Conservation (phyloP, 2,113 vertebrate species). For the Phaethon lepturus region DNA sequence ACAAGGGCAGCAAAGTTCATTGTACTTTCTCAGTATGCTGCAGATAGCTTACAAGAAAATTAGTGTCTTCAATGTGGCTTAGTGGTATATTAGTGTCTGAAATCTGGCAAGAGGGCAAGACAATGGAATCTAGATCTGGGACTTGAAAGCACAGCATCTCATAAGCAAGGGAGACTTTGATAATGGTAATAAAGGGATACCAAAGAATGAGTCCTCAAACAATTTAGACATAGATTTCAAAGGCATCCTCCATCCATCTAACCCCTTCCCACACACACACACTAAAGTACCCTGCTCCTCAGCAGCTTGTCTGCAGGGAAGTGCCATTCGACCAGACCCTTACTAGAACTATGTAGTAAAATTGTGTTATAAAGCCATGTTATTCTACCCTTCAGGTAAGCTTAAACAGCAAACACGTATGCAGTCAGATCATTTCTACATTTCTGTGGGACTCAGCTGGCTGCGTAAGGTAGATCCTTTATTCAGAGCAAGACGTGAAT, state of each 20-base stretch:
- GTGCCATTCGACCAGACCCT: not conserved
- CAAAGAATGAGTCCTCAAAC: not conserved
- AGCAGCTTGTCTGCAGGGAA: not conserved
- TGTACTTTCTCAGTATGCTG: slow-evolving; percentile 1
- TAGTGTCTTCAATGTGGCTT: not conserved
- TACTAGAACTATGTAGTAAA: not conserved
- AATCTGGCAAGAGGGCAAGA: not conserved
- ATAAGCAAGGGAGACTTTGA: not conserved
- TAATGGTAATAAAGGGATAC: not conserved
- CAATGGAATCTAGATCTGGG: not conserved
- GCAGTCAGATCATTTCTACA: not conserved
- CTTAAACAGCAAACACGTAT: not conserved
- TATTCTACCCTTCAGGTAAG: not conserved
- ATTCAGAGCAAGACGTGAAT: not conserved
- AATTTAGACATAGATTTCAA: not conserved
- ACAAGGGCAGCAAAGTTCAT: not conserved
- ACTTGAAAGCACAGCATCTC: not conserved
- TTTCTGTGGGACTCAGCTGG: not conserved
- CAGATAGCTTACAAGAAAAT: slow-evolving; percentile 1
- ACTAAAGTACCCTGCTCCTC: not conserved
- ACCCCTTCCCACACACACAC: not conserved
- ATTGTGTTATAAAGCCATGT: fast-evolving
- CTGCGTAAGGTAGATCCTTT: not conserved
- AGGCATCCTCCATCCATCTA: not conserved
- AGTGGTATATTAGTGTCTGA: not conserved